These are phyloP conservation scores for Drosophila falleni DNA, from an alignment of 2,888 invertebrate genomes.

Conservation along the genomic window DNA sequence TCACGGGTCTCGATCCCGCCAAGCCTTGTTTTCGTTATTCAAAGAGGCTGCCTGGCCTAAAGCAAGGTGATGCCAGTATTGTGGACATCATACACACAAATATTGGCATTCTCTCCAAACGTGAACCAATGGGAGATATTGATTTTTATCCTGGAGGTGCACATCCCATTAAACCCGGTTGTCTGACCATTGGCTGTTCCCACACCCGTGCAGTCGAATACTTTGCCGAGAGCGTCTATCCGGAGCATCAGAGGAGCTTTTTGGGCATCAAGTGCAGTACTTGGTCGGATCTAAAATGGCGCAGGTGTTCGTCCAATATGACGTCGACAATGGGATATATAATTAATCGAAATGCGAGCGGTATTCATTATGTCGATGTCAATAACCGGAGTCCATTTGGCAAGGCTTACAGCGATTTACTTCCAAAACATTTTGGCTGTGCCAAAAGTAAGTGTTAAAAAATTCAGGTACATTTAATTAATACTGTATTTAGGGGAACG, in stretches of 20 bases:
- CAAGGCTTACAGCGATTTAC: conserved; percentile 25
- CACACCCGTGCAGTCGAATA: conserved; percentile 81
- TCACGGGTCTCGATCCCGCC: conserved; percentile 84
- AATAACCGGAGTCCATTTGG: conserved; percentile 76
- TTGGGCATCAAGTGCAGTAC: conserved; percentile 74
- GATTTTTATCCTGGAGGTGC: conserved; percentile 84
- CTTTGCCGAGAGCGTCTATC: conserved; percentile 81
- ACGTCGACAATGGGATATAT: conserved; percentile 79
- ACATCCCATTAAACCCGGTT: conserved; percentile 79
- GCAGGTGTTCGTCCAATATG: conserved; percentile 53
- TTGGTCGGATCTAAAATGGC: conserved; percentile 61
- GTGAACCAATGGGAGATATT: conserved; percentile 80
- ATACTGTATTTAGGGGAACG: neutral
- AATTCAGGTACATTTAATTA: neutral
- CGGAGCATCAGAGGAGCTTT: conserved; percentile 76
- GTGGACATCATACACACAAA: conserved; percentile 84
- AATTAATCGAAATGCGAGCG: conserved; percentile 63
- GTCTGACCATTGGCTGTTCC: conserved; percentile 76
- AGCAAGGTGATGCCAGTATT: conserved; percentile 81
- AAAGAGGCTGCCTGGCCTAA: conserved; percentile 70
- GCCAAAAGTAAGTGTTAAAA: conserved; percentile 16
- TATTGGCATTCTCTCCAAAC: conserved; percentile 79
- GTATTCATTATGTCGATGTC: conserved; percentile 82
- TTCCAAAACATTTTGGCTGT: conserved; percentile 10
- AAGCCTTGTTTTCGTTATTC: conserved; percentile 83